Evolutionary conservation across 2,888 invertebrate genomes (phyloP), one percentile per base, ranked within the genome.

Genomic region (Parelbella ahira): DNA sequence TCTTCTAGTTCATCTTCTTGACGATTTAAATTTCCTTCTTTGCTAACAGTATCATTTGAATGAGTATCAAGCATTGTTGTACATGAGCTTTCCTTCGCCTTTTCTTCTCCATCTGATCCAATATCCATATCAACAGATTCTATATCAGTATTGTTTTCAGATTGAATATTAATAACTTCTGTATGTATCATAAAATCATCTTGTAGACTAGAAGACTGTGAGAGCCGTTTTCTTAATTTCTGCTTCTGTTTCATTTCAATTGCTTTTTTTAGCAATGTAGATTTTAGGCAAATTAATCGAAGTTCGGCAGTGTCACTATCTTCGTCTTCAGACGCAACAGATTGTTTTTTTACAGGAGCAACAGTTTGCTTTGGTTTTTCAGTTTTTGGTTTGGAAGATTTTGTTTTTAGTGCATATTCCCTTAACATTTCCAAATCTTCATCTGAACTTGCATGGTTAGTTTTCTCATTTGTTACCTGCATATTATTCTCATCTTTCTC

Each of bases 191-290:
- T 50, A 23, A 72, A 48, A 36, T 83, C 72, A 45, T 83, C 75
- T 48, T 68, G 61, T 12, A 72, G 50, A 51, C 62, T 73, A 18
- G 67, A 59, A 39, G 79, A 72, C 45, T 78, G 79, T 3, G 80
- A 81, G 13, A 78, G 50, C 42, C 61, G 66, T 56, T 86, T 84
- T 37, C 65, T 71, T 46, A 75, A 47, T 55, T 81, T 86, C 50
- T 81, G 75, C 43, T 82, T 83, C 48, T 69, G 72, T 67, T 90
- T 90, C 60, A 90, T 82, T 63, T 91, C 89, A 50, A 89, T 86
- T 44, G 90, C 90, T 67, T 92, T 92, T 54, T 92, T 92, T 24
- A 92, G 57, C 25, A 92, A 74, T 3, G 92, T 91, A n/a, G 93
- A 92, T 53, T 89, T 90, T n/a, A 93, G 70, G 37, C 92, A 93